Conservation (phyloP, 2,888 invertebrate species). For the Acheta domesticus region DNA sequence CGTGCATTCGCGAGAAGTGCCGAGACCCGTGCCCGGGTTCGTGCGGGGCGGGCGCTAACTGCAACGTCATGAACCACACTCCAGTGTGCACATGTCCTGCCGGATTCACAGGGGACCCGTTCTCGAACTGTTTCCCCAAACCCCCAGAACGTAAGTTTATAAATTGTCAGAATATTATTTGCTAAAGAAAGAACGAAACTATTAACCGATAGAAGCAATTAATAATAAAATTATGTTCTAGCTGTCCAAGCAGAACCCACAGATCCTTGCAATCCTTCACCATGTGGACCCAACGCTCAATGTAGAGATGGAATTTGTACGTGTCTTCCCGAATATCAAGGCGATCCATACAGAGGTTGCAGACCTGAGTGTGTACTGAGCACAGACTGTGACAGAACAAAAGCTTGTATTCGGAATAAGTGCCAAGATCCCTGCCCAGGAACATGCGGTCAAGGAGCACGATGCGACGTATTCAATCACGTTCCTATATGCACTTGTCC, state of each 20-base stretch:
- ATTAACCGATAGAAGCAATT: no score
- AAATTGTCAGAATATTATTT: not conserved
- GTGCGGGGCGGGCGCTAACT: constrained; percentile 67
- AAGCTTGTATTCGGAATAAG: constrained; percentile 69
- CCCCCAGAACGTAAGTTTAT: constrained; percentile 54
- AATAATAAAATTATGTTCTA: not conserved
- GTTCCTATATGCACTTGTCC: constrained; percentile 74
- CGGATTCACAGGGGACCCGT: constrained; percentile 74
- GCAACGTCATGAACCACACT: constrained; percentile 68
- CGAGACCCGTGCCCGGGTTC: constrained; percentile 67
- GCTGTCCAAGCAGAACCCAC: constrained; percentile 40
- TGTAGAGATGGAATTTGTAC: constrained; percentile 56
- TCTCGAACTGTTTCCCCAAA: constrained; percentile 61
- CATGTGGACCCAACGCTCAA: constrained; percentile 55
- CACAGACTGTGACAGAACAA: constrained; percentile 64
- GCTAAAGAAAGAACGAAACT: not conserved
- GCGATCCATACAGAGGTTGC: constrained; percentile 65
- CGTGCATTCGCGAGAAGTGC: constrained; percentile 68
- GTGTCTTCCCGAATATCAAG: constrained; percentile 51
- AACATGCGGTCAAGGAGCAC: constrained; percentile 70
- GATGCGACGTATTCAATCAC: constrained; percentile 72
- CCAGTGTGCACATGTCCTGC: constrained; percentile 67
- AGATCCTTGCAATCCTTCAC: constrained; percentile 59
- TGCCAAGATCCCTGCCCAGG: constrained; percentile 69
- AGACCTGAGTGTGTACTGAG: constrained; percentile 75